Evolutionary conservation across 1,140 invertebrate species (phyloP).

Genomic region (Tenebrio molitor): DNA sequence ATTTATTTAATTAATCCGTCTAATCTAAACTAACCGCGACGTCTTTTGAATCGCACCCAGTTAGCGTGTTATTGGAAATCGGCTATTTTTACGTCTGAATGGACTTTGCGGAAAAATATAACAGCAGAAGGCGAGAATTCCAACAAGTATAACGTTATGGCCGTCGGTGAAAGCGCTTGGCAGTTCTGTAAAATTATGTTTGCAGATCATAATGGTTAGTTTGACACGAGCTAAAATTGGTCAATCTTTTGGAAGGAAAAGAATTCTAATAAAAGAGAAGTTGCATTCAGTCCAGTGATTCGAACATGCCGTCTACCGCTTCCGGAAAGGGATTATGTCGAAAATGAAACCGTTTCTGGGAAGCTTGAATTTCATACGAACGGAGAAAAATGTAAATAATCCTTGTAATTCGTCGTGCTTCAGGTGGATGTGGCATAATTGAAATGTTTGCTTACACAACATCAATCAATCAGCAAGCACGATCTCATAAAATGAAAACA

Average conservation of each 20-base stretch:
- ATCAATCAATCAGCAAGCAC: background rate
- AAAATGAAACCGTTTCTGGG: constrained; percentile 39
- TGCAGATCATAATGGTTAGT: constrained; percentile 62
- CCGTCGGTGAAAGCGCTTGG: constrained; percentile 45
- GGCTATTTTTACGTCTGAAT: background rate
- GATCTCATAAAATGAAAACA: background rate
- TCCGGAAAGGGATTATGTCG: constrained; percentile 40
- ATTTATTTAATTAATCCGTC: constrained; percentile 20
- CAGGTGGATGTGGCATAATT: background rate
- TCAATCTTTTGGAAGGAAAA: constrained; percentile 60
- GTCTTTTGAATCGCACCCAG: background rate
- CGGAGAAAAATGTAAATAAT: constrained; percentile 4
- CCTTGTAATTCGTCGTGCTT: background rate
- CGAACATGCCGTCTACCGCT: constrained; percentile 39
- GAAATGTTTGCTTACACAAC: background rate
- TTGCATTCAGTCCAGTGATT: constrained; percentile 54
- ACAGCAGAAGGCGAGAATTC: constrained; percentile 12
- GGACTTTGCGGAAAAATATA: constrained; percentile 14
- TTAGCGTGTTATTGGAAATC: background rate
- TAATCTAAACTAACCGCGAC: constrained; percentile 3
- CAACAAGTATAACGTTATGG: constrained; percentile 38
- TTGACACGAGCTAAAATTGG: constrained; percentile 59
- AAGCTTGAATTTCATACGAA: background rate
- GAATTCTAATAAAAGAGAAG: constrained; percentile 59
- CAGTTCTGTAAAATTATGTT: constrained; percentile 57